phyloP scores from a whole-genome alignment of 2,797 vertebrate species.

The Thamnophis elegans region DNA sequence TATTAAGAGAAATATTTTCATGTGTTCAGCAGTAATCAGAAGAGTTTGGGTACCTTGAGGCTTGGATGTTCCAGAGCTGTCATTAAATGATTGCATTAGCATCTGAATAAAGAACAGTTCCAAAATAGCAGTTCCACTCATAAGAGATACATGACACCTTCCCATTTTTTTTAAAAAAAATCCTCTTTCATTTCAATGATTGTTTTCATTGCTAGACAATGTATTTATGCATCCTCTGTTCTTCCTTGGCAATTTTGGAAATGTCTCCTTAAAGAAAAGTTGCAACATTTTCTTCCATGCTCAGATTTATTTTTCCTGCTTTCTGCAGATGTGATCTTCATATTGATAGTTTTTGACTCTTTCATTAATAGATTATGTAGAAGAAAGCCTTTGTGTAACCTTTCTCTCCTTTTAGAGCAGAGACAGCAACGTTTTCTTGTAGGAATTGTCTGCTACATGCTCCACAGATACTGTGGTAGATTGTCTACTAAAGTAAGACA shows the following conservation, averaged over 20 bases:
- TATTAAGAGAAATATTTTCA: background rate
- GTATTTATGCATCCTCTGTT: background rate
- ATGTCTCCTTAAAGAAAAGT: constrained; percentile 34
- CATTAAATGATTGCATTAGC: background rate
- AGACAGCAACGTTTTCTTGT: background rate
- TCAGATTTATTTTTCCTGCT: constrained; percentile 22
- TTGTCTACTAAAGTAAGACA: background rate
- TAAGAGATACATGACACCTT: background rate
- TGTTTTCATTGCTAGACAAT: background rate
- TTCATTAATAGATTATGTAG: constrained; percentile 30
- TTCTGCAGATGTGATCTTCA: constrained; percentile 16
- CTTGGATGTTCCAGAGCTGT: background rate
- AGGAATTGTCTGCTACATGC: background rate
- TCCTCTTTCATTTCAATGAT: background rate
- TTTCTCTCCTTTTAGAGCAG: background rate
- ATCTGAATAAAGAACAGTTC: background rate
- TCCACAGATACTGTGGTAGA: background rate
- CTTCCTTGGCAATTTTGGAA: constrained; percentile 16
- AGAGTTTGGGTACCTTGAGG: background rate
- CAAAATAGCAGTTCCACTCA: rapidly evolving
- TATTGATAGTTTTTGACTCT: constrained; percentile 4
- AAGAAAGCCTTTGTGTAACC: background rate
- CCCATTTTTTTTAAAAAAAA: background rate
- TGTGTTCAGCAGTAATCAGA: rapidly evolving
- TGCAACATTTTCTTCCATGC: background rate